Conservation (phyloP, 2,797 vertebrate species). For the Acropternis orthonyx region DNA sequence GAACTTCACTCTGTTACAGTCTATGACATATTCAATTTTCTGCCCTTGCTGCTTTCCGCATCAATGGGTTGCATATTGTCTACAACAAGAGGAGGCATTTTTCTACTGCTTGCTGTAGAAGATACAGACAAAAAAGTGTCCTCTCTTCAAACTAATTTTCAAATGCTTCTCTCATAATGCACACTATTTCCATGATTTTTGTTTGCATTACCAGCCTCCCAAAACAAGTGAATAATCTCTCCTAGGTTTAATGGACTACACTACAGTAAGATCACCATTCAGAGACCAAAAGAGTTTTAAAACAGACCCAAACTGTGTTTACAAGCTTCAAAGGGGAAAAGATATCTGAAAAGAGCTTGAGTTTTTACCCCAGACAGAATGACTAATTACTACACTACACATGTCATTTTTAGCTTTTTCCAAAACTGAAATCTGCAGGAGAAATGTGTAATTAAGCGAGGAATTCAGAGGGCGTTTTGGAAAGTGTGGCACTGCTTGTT, state of each 20-base stretch:
- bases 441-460: background rate
- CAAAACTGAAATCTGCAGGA: background rate
- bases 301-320: background rate
- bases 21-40: slow-evolving; percentile 62
- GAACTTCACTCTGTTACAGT: slow-evolving; percentile 50
- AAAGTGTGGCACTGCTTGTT: background rate
- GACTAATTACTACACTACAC: background rate
- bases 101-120: slow-evolving; percentile 25
- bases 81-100: slow-evolving; percentile 24
- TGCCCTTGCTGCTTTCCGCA: slow-evolving; percentile 49
- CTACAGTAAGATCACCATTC: background rate
- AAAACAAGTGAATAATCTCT: background rate
- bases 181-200: background rate
- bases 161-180: background rate
- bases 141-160: slow-evolving; percentile 20
- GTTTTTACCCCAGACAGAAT: background rate
- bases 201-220: background rate
- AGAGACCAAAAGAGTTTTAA: background rate
- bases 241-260: background rate
- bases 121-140: slow-evolving; percentile 4
- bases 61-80: slow-evolving; percentile 42
- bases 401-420: background rate
- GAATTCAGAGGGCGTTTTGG: background rate
- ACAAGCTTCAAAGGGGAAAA: background rate
- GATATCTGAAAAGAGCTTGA: background rate